Conservation (phyloP, 2,888 invertebrate species). For the Linnaemya vulpina region DNA sequence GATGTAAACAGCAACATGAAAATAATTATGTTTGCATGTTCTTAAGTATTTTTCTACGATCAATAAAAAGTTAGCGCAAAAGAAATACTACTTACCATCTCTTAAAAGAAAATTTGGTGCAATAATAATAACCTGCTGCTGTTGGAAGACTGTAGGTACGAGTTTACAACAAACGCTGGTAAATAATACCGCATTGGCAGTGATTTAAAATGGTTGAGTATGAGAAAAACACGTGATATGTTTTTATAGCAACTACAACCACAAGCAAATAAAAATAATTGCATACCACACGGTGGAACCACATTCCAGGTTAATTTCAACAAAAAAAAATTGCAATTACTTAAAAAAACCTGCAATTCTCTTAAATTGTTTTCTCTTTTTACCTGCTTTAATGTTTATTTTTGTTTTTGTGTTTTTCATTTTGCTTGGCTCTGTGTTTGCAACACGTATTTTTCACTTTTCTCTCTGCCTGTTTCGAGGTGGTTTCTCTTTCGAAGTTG, state of each 20-base stretch:
- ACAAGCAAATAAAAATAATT: conserved; percentile 26
- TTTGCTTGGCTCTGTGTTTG: not conserved
- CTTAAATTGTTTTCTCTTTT: conserved; percentile 6
- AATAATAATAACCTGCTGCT: conserved; percentile 31
- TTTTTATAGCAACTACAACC: conserved; percentile 6
- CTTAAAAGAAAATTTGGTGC: conserved; percentile 41
- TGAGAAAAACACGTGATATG: conserved; percentile 52
- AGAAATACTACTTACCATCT: not conserved
- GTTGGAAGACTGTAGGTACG: not conserved
- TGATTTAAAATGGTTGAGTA: conserved; percentile 25
- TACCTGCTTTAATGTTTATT: not conserved
- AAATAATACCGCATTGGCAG: conserved; percentile 24
- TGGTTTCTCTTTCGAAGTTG: not conserved
- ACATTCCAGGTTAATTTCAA: conserved; percentile 7
- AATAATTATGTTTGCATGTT: too few relatives aligned
- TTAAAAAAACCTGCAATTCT: not conserved
- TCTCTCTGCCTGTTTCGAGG: not conserved
- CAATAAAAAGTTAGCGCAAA: too few relatives aligned
- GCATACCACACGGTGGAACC: conserved; percentile 11
- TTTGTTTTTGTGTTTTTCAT: too few relatives aligned
- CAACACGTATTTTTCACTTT: not conserved
- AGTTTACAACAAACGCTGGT: conserved; percentile 7
- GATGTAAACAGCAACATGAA: conserved; percentile 1
- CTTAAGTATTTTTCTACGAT: too few relatives aligned
- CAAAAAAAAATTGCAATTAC: not conserved